phyloP scores from a whole-genome alignment of 2,888 invertebrate genomes.

The Neelides folsomi region DNA sequence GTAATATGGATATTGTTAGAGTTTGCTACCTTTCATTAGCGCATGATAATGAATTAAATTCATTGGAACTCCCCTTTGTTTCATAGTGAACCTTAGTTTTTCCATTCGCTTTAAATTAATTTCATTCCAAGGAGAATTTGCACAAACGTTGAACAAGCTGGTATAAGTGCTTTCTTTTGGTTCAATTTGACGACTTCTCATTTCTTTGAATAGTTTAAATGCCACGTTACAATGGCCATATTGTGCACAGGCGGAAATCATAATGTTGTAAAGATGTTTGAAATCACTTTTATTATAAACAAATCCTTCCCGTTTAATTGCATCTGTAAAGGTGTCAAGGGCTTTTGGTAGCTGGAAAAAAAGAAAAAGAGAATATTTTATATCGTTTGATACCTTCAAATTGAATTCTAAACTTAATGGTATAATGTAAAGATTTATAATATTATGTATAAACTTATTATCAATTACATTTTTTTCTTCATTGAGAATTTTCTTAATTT shows the following conservation, averaged over 20 bases:
- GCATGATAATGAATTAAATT: conserved; percentile 69
- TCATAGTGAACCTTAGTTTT: conserved; percentile 53
- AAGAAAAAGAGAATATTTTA: too few species aligned
- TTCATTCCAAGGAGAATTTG: conserved; percentile 54
- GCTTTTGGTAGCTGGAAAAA: conserved; percentile 22
- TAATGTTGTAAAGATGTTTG: conserved; percentile 61
- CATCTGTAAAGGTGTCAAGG: conserved; percentile 19
- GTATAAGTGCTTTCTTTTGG: conserved; percentile 64
- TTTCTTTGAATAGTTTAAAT: conserved; percentile 63
- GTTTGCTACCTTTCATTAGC: conserved; percentile 56
- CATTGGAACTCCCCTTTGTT: conserved; percentile 52
- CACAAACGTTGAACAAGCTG: conserved; percentile 75
- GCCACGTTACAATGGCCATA: conserved; percentile 76
- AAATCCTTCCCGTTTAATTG: conserved; percentile 22
- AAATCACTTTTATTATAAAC: conserved; percentile 12
- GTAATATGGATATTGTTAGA: too few species aligned
- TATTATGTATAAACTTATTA: too few species aligned
- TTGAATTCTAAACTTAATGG: too few species aligned
- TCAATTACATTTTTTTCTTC: too few species aligned
- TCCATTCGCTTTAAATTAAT: conserved; percentile 57
- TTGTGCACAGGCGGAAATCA: conserved; percentile 70
- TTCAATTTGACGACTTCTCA: conserved; percentile 59
- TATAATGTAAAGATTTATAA: too few species aligned
- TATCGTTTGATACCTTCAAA: too few species aligned
- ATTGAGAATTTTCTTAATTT: too few species aligned